phyloP scores from a whole-genome alignment of 2,797 vertebrate genomes.

The Sardinella longiceps region DNA sequence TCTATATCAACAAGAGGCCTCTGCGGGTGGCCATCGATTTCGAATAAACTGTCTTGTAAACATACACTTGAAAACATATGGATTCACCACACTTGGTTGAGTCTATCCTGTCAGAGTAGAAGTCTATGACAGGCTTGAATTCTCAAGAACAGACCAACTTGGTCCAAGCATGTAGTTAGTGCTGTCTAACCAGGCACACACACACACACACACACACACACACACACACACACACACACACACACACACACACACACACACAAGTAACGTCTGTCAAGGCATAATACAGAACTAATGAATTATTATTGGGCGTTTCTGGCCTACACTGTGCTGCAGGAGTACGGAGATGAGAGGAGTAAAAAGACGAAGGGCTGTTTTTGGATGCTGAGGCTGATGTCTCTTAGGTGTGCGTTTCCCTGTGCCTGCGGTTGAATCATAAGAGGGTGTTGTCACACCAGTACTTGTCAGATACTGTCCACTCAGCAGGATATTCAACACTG shows the following conservation, averaged over 20 bases:
- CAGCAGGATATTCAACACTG: background rate
- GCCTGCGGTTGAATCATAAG: background rate
- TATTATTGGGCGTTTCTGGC: background rate
- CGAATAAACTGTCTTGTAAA: constrained; percentile 23
- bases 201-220: constrained; percentile 11
- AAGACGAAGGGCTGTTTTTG: background rate
- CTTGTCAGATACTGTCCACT: constrained; percentile 13
- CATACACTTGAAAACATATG: constrained; percentile 14
- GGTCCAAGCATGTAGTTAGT: background rate
- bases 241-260: background rate
- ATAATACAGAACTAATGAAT: background rate
- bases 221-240: background rate
- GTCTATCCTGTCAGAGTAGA: background rate
- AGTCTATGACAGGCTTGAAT: background rate
- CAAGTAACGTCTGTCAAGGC: background rate
- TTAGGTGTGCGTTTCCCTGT: constrained; percentile 1
- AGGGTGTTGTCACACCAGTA: constrained; percentile 17
- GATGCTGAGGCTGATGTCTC: background rate
- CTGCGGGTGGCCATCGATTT: constrained; percentile 22
- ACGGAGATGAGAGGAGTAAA: background rate
- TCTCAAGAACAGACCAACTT: background rate
- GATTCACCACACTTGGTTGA: constrained; percentile 9
- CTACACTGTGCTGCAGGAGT: background rate
- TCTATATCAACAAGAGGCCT: constrained; percentile 22
- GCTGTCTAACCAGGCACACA: background rate